Conservation (phyloP, 2,888 invertebrate genomes). For the Exocentrus adspersus region DNA sequence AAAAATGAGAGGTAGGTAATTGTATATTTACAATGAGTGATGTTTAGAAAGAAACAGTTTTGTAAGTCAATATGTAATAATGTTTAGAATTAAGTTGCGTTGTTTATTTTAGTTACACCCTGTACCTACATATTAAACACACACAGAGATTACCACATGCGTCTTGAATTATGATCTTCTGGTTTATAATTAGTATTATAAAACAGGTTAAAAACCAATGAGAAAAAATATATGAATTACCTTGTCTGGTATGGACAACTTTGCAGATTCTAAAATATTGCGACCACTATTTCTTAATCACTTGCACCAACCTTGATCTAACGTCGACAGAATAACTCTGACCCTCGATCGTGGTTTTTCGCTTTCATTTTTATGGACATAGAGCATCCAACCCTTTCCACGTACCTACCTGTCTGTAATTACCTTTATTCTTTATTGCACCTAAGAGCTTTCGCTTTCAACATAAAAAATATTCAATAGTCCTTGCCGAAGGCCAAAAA, state of each 20-base stretch:
- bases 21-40: too few species aligned
- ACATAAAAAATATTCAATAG: conserved; percentile 14
- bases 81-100: too few species aligned
- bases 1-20: too few species aligned
- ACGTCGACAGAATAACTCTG: conserved; percentile 51
- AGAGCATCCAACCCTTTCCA: conserved; percentile 54
- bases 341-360: conserved; percentile 61
- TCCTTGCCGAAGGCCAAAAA: conserved; percentile 22
- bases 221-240: conserved; percentile 1
- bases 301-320: conserved; percentile 50
- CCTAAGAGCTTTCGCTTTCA: conserved; percentile 57
- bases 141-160: too few species aligned
- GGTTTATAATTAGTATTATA: too few species aligned
- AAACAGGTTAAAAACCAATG: too few species aligned
- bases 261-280: background rate
- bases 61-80: too few species aligned
- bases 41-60: too few species aligned
- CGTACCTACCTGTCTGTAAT: conserved; percentile 47
- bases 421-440: conserved; percentile 57
- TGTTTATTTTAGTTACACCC: too few species aligned
- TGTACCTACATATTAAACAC: too few species aligned
- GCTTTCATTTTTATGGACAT: conserved; percentile 43
- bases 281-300: conserved; percentile 25
- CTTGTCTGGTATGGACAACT: background rate
- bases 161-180: too few species aligned